phyloP scores from a whole-genome alignment of 2,888 invertebrate genomes.

The Syrphus vitripennis region DNA sequence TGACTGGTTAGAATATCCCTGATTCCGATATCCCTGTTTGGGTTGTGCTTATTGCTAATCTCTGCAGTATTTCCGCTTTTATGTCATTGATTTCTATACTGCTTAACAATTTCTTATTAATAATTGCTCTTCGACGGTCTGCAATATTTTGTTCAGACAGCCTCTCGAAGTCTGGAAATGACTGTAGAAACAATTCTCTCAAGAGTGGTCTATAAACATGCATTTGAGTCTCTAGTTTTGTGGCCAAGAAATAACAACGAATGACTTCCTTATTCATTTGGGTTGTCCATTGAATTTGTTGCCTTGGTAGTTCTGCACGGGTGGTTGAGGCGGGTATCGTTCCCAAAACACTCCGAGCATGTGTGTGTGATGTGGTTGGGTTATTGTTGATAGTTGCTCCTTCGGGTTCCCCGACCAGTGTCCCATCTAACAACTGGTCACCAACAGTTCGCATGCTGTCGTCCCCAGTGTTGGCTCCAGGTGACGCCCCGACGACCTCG shows the following conservation, averaged over 20 bases:
- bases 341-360: neutral
- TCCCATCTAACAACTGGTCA: neutral
- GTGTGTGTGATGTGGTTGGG: neutral
- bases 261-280: neutral
- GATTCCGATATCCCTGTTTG: no score
- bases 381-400: neutral
- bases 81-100: neutral
- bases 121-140: neutral
- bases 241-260: neutral
- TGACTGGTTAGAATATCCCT: no score
- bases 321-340: neutral
- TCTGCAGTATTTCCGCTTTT: neutral
- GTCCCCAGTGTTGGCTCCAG: neutral
- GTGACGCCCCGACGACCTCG: slow-evolving; percentile 7
- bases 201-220: neutral
- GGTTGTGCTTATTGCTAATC: neutral
- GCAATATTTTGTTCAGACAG: neutral
- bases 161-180: neutral
- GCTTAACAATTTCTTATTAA: neutral
- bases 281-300: slow-evolving; percentile 13
- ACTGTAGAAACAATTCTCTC: neutral
- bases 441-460: slow-evolving; percentile 9
- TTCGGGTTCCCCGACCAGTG: slow-evolving; percentile 15
- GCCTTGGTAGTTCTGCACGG: neutral
- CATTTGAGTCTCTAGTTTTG: neutral